Percentiles rank a stretch among this genome's conserved stretches.
phyloP scores from a whole-genome alignment of 1,140 invertebrate species.

The Amphibalanus amphitrite region DNA sequence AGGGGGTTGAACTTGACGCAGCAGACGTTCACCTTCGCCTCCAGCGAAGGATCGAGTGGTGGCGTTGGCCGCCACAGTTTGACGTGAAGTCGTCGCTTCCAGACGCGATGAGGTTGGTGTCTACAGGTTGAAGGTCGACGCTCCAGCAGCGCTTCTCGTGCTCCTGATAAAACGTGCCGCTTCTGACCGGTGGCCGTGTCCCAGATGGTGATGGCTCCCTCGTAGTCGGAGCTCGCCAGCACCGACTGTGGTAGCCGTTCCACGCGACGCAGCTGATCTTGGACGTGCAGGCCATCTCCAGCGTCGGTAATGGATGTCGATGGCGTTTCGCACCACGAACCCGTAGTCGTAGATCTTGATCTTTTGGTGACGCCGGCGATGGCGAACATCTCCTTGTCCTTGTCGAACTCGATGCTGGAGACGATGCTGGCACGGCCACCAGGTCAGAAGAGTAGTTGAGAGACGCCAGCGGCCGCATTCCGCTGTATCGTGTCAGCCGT shows the following conservation, averaged over 20 bases:
- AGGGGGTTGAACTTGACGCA: slow-evolving; percentile 96
- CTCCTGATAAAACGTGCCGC: slow-evolving; percentile 55
- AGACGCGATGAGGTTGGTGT: slow-evolving; percentile 76
- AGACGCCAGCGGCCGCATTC: slow-evolving; percentile 60
- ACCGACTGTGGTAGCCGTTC: slow-evolving; percentile 78
- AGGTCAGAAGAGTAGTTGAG: slow-evolving; percentile 80
- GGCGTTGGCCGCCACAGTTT: slow-evolving; percentile 75
- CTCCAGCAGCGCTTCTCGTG: slow-evolving; percentile 95
- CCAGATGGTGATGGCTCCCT: slow-evolving; percentile 85
- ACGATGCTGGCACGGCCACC: slow-evolving; percentile 79
- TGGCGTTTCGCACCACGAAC: slow-evolving; percentile 58
- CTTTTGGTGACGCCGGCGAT: slow-evolving; percentile 90
- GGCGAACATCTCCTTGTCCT: slow-evolving; percentile 89
- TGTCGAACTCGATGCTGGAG: slow-evolving; percentile 92
- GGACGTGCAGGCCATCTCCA: slow-evolving; percentile 82
- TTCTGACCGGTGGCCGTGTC: slow-evolving; percentile 63
- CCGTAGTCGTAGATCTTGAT: slow-evolving; percentile 90
- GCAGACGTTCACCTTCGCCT: slow-evolving; percentile 87
- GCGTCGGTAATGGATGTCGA: slow-evolving; percentile 82
- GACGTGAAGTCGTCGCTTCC: slow-evolving; percentile 89
- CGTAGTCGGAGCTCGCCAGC: slow-evolving; percentile 86
- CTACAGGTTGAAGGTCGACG: slow-evolving; percentile 86
- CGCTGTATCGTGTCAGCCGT: slow-evolving; percentile 71
- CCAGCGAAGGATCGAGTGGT: slow-evolving; percentile 71
- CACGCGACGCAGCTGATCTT: slow-evolving; percentile 92